Base-by-base conservation (phyloP, 2,888 invertebrate genomes). In the Drosophila anomalata region DNA sequence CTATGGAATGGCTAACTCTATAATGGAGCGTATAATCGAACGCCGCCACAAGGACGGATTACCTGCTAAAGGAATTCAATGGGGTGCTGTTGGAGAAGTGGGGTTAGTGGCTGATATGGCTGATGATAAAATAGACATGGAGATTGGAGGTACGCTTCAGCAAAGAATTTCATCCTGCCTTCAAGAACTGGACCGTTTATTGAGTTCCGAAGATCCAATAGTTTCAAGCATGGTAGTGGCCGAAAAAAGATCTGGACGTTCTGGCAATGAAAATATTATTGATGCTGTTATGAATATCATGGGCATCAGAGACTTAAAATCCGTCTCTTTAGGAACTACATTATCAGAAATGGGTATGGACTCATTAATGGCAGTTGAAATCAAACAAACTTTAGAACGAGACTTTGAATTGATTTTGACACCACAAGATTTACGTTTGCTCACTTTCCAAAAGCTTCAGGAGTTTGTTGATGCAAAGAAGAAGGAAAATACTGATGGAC, bases 281-380 rank as follows among this genome's bases (percentile, higher is more conserved):
- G 95, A 96, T 76, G 94, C 96, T 24, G 95, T 96, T 1, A 93
- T 95, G 60, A 94, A 94, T 81, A 94, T 95, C 51, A 93, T 94
- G 93, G 94, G 94, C 76, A 93, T 95, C 73, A 93, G 94, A 79
- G 95, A 95, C 86, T 90, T 94, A 87, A 96, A 95, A 91, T 94
- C 94, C 0, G 94, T 95, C 0, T 95, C 95, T 47, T 93, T 94
- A 69, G 94, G 95, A 85, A 94, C 95, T 0, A 94, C 95, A 0
- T 92, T 99, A 2, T 96, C 97, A 1, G 98, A 99, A 90, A 93
- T 99, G 73, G 99, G 99, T 36, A 96, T 99, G 95, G 98, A 99
- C 92, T 98, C 98, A 1, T 95, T 99, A 93, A 98, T 98, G 97
- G 97, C 97, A 0, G 97, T 98, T 0, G 98, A 99, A 92, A 97